Evolutionary conservation across 2,888 invertebrate species (phyloP).

Genomic region (Fissipunctia ypsillon): DNA sequence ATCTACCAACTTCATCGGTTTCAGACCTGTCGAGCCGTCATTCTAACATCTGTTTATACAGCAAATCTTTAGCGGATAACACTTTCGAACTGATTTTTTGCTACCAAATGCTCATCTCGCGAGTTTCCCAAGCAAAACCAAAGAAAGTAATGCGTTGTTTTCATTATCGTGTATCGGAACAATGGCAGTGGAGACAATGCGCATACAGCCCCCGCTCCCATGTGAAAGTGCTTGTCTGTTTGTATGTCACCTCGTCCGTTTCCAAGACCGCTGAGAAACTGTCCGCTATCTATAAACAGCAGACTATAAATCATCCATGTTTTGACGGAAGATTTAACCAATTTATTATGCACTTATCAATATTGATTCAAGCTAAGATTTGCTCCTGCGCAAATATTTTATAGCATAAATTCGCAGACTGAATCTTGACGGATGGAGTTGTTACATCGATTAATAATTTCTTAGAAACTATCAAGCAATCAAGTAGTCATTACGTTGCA

Average conservation of each 20-base stretch:
- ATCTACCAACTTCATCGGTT: slow-evolving; percentile 13
- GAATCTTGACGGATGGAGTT: slow-evolving; percentile 48
- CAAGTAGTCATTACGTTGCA: slow-evolving; percentile 1
- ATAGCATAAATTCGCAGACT: slow-evolving; percentile 24
- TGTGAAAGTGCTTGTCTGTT: slow-evolving; percentile 79
- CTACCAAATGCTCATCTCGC: slow-evolving; percentile 59
- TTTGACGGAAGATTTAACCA: slow-evolving; percentile 38
- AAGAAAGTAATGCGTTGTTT: slow-evolving; percentile 76
- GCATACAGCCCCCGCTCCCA: slow-evolving; percentile 71
- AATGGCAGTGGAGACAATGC: slow-evolving; percentile 72
- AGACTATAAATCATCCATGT: slow-evolving; percentile 57
- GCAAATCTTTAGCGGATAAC: slow-evolving; percentile 41
- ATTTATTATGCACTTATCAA: slow-evolving; percentile 50
- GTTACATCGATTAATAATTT: slow-evolving; percentile 38
- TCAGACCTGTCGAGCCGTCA: slow-evolving; percentile 42
- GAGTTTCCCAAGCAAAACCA: slow-evolving; percentile 72
- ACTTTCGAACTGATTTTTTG: slow-evolving; percentile 62
- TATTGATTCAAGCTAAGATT: slow-evolving; percentile 50
- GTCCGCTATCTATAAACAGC: slow-evolving; percentile 54
- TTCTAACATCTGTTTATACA: slow-evolving; percentile 40
- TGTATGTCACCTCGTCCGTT: slow-evolving; percentile 69
- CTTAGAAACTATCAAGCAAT: slow-evolving; percentile 33
- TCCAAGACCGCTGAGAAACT: slow-evolving; percentile 64
- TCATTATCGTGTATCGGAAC: slow-evolving; percentile 69
- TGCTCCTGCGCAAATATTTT: slow-evolving; percentile 39